These are phyloP conservation scores for Brienomyrus brachyistius DNA, from an alignment of 2,113 vertebrate genomes.

Conservation along the genomic window DNA sequence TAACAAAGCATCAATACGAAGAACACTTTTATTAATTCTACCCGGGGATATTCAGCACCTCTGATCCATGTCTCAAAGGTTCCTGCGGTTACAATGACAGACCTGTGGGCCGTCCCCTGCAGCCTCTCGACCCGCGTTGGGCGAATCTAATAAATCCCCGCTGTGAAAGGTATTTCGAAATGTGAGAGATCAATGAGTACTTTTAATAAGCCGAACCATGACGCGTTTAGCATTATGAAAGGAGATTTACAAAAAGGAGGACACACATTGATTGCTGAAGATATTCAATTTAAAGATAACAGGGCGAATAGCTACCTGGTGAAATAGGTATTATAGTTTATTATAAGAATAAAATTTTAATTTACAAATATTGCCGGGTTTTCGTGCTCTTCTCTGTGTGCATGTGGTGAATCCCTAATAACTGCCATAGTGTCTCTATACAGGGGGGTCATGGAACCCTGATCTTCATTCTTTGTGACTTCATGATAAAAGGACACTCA, in stretches of 20 bases:
- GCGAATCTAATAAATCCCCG: slow-evolving; percentile 2
- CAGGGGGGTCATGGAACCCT: neutral
- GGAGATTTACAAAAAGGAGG: neutral
- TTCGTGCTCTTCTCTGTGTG: neutral
- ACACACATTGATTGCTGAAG: neutral
- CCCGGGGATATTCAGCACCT: neutral
- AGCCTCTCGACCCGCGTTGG: neutral
- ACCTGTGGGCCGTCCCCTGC: neutral
- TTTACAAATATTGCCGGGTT: neutral
- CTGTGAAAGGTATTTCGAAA: slow-evolving; percentile 10
- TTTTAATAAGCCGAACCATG: slow-evolving; percentile 17
- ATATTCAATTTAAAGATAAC: slow-evolving; percentile 10
- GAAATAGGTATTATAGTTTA: slow-evolving; percentile 6
- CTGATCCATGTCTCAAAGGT: neutral
- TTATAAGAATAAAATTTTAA: slow-evolving; percentile 8
- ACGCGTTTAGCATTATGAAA: slow-evolving; percentile 13
- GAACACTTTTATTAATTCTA: neutral
- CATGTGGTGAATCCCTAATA: neutral
- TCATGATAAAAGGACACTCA: neutral
- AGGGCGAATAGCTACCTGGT: neutral
- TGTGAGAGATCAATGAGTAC: slow-evolving; percentile 8
- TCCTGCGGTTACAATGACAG: neutral
- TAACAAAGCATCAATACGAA: neutral
- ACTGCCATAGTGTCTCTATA: neutral
- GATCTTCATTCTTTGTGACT: neutral